Percentiles rank a stretch among this genome's conserved stretches.
These are phyloP conservation scores for Paramormyrops hopkinsi DNA, from an alignment of 2,797 vertebrate genomes.

Conservation along the genomic window DNA sequence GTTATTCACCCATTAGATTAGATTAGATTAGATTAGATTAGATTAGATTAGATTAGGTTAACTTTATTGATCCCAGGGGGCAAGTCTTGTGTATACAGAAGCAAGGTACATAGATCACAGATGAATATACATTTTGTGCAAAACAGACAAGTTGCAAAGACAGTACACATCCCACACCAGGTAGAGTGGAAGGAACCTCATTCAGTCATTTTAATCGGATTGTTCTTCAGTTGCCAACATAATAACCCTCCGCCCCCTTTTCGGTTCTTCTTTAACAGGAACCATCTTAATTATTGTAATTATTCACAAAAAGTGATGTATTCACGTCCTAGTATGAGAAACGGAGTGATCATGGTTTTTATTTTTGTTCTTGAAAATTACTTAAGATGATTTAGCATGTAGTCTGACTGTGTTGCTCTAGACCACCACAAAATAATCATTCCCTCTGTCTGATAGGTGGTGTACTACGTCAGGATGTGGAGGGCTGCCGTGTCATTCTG, in stretches of 20 bases:
- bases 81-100: neutral
- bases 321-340: neutral
- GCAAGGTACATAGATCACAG: neutral
- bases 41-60: neutral
- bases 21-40: neutral
- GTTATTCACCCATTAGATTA: neutral
- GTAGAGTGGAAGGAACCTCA: neutral
- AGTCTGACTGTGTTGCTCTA: neutral
- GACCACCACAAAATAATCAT: neutral
- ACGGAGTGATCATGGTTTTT: neutral
- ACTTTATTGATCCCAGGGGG: neutral
- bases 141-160: neutral
- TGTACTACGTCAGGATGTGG: neutral
- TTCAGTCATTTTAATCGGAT: neutral
- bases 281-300: neutral
- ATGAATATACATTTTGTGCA: neutral
- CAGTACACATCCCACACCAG: neutral
- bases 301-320: neutral
- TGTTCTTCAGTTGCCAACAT: neutral
- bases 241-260: neutral
- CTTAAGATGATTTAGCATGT: neutral
- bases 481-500: neutral
- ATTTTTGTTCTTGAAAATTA: neutral
- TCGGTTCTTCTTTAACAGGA: neutral
- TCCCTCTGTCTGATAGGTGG: neutral